Conservation (phyloP, 2,888 invertebrate genomes). For the Eupithecia tripunctaria region DNA sequence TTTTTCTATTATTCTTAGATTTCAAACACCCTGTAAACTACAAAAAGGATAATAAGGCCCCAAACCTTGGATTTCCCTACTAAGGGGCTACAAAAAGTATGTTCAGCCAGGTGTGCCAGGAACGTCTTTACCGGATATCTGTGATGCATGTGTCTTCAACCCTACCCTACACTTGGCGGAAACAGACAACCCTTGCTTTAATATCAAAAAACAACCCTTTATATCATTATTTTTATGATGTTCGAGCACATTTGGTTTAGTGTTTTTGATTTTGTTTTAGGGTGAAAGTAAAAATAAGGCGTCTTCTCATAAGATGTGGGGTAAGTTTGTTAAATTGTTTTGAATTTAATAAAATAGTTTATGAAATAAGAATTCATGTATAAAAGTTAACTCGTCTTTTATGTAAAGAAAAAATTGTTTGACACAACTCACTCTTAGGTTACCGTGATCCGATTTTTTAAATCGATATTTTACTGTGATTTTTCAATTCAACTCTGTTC, state of each 20-base stretch:
- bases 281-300: not conserved
- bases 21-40: constrained; percentile 16
- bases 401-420: not conserved
- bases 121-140: constrained; percentile 80
- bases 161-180: constrained; percentile 76
- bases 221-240: constrained; percentile 42
- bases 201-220: constrained; percentile 66
- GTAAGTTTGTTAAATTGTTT: not conserved
- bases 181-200: constrained; percentile 66
- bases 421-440: not conserved
- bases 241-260: constrained; percentile 10
- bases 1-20: not conserved
- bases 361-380: too few species aligned
- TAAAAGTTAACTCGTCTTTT: not conserved
- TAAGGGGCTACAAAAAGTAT: constrained; percentile 74
- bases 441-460: not conserved
- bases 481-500: too few species aligned
- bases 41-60: constrained; percentile 51
- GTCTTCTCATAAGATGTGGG: not conserved
- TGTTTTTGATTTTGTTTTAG: too few species aligned
- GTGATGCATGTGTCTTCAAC: constrained; percentile 79
- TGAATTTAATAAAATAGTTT: too few species aligned
- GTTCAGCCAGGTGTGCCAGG: constrained; percentile 76
- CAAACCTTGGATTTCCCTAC: constrained; percentile 56
- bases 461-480: not conserved